These are phyloP conservation scores for Bubalus kerabau DNA, from an alignment of 2,113 vertebrate species.

Conservation along the genomic window DNA sequence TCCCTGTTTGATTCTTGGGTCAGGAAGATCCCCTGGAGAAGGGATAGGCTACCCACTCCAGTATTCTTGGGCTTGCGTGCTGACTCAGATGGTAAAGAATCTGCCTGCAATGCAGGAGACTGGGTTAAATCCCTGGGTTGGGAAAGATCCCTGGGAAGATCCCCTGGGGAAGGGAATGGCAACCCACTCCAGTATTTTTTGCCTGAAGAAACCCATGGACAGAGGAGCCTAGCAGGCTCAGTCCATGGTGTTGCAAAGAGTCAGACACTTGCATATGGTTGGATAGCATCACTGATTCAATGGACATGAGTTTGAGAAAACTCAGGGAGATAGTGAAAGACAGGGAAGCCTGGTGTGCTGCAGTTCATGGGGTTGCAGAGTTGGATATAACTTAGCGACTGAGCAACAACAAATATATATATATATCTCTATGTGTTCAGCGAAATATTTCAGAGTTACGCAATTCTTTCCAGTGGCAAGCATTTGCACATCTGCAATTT, in stretches of 20 bases:
- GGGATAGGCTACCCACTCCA: not conserved
- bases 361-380: not conserved
- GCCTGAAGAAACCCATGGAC: not conserved
- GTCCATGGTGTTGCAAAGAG: not conserved
- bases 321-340: not conserved
- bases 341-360: not conserved
- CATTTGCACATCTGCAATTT: not conserved
- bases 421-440: not conserved
- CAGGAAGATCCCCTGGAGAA: not conserved
- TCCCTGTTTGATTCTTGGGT: not conserved
- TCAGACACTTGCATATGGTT: not conserved
- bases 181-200: not conserved
- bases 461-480: not conserved
- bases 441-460: not conserved
- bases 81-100: not conserved
- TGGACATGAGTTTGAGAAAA: not conserved
- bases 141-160: not conserved
- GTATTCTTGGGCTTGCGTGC: not conserved
- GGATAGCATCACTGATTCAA: not conserved
- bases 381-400: not conserved
- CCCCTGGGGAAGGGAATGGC: not conserved
- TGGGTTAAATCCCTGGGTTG: fast-evolving
- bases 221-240: not conserved
- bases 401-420: not conserved
- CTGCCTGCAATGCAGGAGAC: not conserved